Base-by-base conservation (phyloP, 30 jellyfish, hydroid and myxozoan species). In the Mastigias papua region DNA sequence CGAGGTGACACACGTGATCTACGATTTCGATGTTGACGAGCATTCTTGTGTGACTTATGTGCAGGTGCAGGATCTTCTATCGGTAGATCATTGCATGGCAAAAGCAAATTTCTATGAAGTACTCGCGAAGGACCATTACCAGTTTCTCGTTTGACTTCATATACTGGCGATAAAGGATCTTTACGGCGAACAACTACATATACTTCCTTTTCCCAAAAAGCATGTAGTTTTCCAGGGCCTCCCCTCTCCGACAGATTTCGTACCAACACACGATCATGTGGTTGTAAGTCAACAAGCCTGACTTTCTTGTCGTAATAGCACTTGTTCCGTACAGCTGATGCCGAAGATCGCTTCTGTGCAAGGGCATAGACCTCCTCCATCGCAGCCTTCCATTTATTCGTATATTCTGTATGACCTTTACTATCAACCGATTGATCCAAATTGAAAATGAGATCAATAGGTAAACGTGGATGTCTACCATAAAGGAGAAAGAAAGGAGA, bases 171-270 rank as follows among this genome's bases (percentile, higher is more conserved):
- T 50, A 16, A 37, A 13, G 86, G 69, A 15, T 30, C 86, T 57
- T 16, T 68, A 29, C 78, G 77, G 32, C 78, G 85, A 7, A 69
- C 23, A 42, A 69, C 89, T 9, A 71, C 57, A 58, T 84, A 88
- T 26, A 72, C 73, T 27, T 84, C 82, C 19, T 61, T 58, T 29
- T 84, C 94, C 94, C 81, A 84, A 50, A 17, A 32, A 7, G 87
- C 69, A 10, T 78, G 13, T 22, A 84, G 80, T 84, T 84, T 84
- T 34, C 93, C 93, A 11, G 93, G 93, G 37, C 93, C 93, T n/a
- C 93, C 89, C 58, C 93, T 42, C 83, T 84, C 94, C 23, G 81
- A 54, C 81, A 84, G 19, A 62, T 84, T 84, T 33, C 88, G 20
- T 5, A 84, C 81, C 3, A 84, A 79, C 34, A 70, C 94, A 6